A percentile compares a stretch with the other conserved stretches of the same genome.
These are phyloP conservation scores for Fregata magnificens DNA, from an alignment of 2,113 vertebrate genomes.

Conservation along the genomic window DNA sequence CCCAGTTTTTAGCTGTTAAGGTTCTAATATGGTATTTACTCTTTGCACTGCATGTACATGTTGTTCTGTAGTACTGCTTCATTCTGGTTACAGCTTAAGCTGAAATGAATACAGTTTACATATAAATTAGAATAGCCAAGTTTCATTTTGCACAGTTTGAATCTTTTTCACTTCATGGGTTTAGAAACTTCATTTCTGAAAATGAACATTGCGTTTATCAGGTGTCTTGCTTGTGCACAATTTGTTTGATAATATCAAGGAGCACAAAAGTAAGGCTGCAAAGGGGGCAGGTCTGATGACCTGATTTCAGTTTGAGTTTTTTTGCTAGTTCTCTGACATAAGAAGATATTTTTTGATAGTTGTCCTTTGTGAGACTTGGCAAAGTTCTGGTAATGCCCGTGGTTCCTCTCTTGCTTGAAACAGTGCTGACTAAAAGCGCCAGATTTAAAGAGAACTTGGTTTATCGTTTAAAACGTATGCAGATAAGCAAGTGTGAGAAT, in stretches of 20 bases:
- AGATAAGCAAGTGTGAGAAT: background rate
- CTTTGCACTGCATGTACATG: background rate
- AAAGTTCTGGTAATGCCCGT: background rate
- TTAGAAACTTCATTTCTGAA: background rate
- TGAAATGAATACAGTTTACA: background rate
- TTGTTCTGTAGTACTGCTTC: background rate
- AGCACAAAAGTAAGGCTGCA: background rate
- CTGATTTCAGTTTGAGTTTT: background rate
- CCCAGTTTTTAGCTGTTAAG: background rate
- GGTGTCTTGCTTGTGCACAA: background rate
- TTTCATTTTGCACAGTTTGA: background rate
- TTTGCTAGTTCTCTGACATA: background rate
- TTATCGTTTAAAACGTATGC: background rate
- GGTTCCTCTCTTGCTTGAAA: background rate
- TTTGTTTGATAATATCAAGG: background rate
- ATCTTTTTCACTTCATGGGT: background rate
- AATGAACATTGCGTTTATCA: accelerated
- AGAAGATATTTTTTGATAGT: background rate
- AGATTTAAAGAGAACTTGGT: background rate
- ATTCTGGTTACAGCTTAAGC: background rate
- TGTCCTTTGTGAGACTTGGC: background rate
- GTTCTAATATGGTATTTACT: background rate
- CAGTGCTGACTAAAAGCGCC: background rate
- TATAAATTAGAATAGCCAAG: background rate
- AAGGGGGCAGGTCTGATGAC: background rate